Base-by-base conservation (phyloP, 2,888 invertebrate genomes). In the Plagodis dolabraria region DNA sequence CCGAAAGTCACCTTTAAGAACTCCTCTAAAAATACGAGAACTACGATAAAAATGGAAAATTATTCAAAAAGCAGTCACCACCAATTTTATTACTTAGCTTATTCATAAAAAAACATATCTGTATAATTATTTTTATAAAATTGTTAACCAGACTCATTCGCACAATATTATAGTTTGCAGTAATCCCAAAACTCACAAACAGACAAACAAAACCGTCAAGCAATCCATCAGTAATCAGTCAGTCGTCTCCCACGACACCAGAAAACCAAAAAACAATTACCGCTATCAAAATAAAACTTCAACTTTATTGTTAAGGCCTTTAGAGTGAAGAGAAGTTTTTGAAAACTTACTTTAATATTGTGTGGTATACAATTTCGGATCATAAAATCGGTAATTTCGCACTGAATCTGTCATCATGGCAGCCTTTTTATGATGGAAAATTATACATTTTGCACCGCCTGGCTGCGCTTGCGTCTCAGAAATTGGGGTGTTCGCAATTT, bases 401-500 rank as follows among this genome's bases (percentile, higher is more conserved):
- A 67, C 69, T 70, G 67, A 65, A 75, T 76, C 79, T 76, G 77
- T 79, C 80, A 80, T 81, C 80, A 77, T 68, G 59, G 75, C 70
- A 69, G 63, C 69, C 72, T 71, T 75, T 83, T 83, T 82, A 83
- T 77, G 80, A 73, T 64, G 66, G 67, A 58, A 83, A 82, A 83
- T 83, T 83, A 81, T 74, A 78, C 57, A 68, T 66, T 33, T 57
- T 47, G 66, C 58, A 62, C 68, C 72, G 69, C 46, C 44, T 63
- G 64, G 70, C 71, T 66, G 57, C 62, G 67, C 44, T 11, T 38
- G 34, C 33, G 47, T 11, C 22, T 53, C 46, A 33, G 47, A 55
- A 62, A 67, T 63, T 66, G 53, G 53, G 42, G 44, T 53, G 50
- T 58, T 64, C 50, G 64, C 48, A 63, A 61, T 63, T 61, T 57